Evolutionary conservation across 1,140 invertebrate genomes (phyloP), one percentile per base, ranked within the genome.

Genomic region (Papilio polyxenes): DNA sequence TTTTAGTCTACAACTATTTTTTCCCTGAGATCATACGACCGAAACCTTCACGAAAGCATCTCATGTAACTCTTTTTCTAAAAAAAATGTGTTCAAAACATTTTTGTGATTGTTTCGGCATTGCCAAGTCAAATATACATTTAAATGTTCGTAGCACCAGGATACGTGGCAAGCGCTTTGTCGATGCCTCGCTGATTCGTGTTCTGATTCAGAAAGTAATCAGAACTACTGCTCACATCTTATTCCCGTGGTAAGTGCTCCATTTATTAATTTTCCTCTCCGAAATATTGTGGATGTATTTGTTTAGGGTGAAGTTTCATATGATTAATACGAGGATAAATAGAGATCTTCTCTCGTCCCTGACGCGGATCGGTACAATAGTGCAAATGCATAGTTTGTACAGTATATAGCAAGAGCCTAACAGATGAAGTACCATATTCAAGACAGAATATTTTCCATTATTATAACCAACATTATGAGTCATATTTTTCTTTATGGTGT

Each of bases 141-240:
- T 44, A n/a, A n/a, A 37, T 10, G 31, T 65, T 59, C 31, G 51
- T 81, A 94, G 93, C 81, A 87, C 76, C 86, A 89, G 79, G 89
- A 92, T 49, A 91, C 88, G 0, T 91, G 89, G 91, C 89, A 80
- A 74, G 89, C 90, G 1, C 82, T 94, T 13, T 94, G 92, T 81
- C 86, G 83, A 37, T 88, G 91, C 82, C 82, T 94, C 15, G 85
- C 87, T 31, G 89, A 90, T 80, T 82, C 85, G 0, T 93, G 92
- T 48, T 72, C 83, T 11, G 83, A 85, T 13, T 88, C 77, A 2
- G 44, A 85, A 37, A 69, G 53, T 0, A 94, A 93, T 85, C 91
- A 94, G 83, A 87, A 76, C n/a, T 89, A 86, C 75, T 92, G 92
- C 62, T 88, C 92, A 11, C 87, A 92, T 81, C 85, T 94, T 4